Evolutionary conservation across 2,888 invertebrate species (phyloP).

Genomic region (Pharmacophagus antenor): DNA sequence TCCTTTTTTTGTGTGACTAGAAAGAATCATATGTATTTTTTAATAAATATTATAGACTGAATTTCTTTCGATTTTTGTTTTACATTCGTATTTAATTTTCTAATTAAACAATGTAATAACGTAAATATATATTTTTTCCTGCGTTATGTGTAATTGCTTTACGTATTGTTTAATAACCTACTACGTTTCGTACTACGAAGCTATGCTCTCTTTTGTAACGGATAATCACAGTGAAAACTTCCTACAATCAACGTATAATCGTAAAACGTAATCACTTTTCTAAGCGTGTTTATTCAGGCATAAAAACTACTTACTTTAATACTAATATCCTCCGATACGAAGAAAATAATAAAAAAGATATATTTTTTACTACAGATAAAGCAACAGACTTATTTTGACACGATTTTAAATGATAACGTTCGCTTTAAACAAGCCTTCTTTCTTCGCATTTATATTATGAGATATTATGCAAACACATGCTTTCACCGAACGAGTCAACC

Average conservation of each 20-base stretch:
- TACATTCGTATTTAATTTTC: neutral
- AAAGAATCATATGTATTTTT: neutral
- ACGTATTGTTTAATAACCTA: too few relatives aligned
- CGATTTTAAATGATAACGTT: neutral
- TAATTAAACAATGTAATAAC: neutral
- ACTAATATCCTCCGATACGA: neutral
- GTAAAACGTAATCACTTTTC: neutral
- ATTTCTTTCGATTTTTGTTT: neutral
- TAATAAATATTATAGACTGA: too few relatives aligned
- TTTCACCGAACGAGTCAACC: neutral
- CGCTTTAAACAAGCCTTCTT: neutral
- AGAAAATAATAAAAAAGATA: too few relatives aligned
- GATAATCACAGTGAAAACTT: constrained; percentile 14
- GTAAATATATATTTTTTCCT: neutral
- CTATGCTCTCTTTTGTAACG: constrained; percentile 14
- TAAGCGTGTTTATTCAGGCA: neutral
- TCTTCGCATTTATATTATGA: neutral
- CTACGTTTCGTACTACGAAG: constrained; percentile 17
- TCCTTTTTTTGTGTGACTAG: too few relatives aligned
- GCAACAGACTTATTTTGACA: neutral
- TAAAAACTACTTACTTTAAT: neutral
- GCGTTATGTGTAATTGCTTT: constrained; percentile 7
- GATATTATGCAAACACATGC: neutral
- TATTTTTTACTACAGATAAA: neutral
- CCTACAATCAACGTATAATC: constrained; percentile 15